Percentiles rank a stretch among this genome's conserved stretches.
Conservation (phyloP, 2,797 vertebrate species). For the Thamnophis elegans region DNA sequence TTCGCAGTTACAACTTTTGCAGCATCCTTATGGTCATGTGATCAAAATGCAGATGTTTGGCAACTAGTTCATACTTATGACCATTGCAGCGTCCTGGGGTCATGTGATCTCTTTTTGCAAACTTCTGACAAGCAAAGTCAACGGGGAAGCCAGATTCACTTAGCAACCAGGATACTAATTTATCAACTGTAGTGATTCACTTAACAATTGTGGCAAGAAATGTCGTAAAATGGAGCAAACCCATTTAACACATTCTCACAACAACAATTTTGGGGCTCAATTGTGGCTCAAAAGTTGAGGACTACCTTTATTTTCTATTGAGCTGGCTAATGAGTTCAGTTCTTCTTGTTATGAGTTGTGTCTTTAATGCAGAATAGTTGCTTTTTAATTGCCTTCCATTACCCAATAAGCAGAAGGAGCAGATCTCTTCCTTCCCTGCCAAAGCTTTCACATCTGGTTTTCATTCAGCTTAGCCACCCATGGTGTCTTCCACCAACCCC, state of each 20-base stretch:
- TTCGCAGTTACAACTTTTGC: too few relatives aligned
- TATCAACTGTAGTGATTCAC: neutral
- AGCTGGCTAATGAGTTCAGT: constrained; percentile 33
- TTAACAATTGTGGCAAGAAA: neutral
- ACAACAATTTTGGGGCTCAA: neutral
- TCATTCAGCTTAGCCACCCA: constrained; percentile 77
- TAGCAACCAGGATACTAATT: neutral
- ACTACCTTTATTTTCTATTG: neutral
- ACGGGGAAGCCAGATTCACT: too few relatives aligned
- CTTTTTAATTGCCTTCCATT: constrained; percentile 71
- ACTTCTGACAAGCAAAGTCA: too few relatives aligned
- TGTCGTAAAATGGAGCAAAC: neutral
- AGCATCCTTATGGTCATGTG: too few relatives aligned
- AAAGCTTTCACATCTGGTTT: constrained; percentile 78
- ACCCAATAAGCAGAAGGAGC: constrained; percentile 72
- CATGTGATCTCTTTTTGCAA: too few relatives aligned
- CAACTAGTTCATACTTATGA: too few relatives aligned
- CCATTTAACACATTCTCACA: neutral
- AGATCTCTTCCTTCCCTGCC: constrained; percentile 44
- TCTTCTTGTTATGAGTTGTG: constrained; percentile 52
- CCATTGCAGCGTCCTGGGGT: too few relatives aligned
- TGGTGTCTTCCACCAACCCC: constrained; percentile 68
- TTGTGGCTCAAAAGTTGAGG: neutral
- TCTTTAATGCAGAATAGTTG: constrained; percentile 63
- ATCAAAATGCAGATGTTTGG: too few relatives aligned